Base-by-base conservation (phyloP, 2,797 vertebrate genomes). In the Ciconia nigra region DNA sequence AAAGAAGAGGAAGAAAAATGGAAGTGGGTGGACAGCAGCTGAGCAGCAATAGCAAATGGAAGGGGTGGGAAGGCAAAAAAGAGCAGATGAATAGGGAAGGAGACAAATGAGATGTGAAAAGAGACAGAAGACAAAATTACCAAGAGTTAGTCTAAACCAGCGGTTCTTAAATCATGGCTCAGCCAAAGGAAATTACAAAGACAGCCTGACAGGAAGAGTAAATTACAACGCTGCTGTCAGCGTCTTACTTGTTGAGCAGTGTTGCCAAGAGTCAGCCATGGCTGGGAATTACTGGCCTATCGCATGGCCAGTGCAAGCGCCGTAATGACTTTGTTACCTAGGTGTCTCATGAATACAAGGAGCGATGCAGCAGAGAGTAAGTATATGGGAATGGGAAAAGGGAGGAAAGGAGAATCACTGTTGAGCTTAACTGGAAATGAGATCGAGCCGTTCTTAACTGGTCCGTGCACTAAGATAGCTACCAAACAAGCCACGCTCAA, bases 71-170 rank as follows among this genome's bases (percentile, higher is more conserved):
- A 96, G 72, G 54, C 69, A 95, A 66, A 93, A 88, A 54, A 44
- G 29, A 90, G 57, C 35, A 78, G 54, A 93, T 83, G 65, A 96
- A 80, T 65, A 91, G 51, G 12, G 72, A 92, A 94, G 70, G 73
- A 91, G 73, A 93, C 72, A 96, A 92, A 90, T 3, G 10, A 95
- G 65, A 96, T 51, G 58, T 54, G 89, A 93, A 85, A 91, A 91
- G 61, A 95, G 35, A 94, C 73, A 89, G 63, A 91, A 95, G 93
- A 91, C 66, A 91, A 89, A 96, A 95, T 90, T 92, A 91, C 71
- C 59, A 67, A 59, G 81, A 92, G 35, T 80, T 83, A 69, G 83
- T 69, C 72, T 58, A 81, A 83, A 96, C 73, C 72, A 81, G 89
- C 7, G 7, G 55, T 87, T 92, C 78, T 93, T 73, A 85, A 96